Evolutionary conservation across 2,113 vertebrate genomes (phyloP).

Genomic region (Candoia aspera): DNA sequence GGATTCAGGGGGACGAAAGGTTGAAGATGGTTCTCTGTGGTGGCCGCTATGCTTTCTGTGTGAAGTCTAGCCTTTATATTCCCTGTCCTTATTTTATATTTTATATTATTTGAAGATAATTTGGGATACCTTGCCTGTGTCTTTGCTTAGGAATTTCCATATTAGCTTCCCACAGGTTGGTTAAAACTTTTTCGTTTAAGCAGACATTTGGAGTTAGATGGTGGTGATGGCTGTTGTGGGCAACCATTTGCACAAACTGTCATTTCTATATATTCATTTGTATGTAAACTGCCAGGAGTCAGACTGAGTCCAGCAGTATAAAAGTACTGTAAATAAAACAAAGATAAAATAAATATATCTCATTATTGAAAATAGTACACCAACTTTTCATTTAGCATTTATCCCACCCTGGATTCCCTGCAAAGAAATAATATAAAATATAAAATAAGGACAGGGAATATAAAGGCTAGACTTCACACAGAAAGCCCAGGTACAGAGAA

Average conservation of each 20-base stretch:
- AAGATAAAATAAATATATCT: neutral
- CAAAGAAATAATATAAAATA: neutral
- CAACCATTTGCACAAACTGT: neutral
- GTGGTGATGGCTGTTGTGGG: neutral
- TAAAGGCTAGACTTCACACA: constrained; percentile 50
- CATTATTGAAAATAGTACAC: neutral
- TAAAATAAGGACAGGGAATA: constrained; percentile 21
- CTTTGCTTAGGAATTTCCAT: neutral
- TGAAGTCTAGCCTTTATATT: constrained; percentile 47
- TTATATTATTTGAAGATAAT: too few relatives aligned
- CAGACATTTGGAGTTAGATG: neutral
- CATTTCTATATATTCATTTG: neutral
- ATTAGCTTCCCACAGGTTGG: neutral
- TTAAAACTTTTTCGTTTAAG: neutral
- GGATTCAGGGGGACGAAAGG: neutral
- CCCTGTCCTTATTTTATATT: constrained; percentile 21
- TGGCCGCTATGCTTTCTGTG: constrained; percentile 25
- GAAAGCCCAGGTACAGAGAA: constrained; percentile 59
- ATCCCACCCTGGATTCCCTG: neutral
- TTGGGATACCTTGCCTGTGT: neutral
- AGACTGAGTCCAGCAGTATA: neutral
- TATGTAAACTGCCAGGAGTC: neutral
- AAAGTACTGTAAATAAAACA: neutral
- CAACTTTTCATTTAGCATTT: neutral
- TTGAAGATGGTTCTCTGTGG: neutral